phyloP scores from a whole-genome alignment of 2,888 invertebrate genomes.

The Pomacea canaliculata region DNA sequence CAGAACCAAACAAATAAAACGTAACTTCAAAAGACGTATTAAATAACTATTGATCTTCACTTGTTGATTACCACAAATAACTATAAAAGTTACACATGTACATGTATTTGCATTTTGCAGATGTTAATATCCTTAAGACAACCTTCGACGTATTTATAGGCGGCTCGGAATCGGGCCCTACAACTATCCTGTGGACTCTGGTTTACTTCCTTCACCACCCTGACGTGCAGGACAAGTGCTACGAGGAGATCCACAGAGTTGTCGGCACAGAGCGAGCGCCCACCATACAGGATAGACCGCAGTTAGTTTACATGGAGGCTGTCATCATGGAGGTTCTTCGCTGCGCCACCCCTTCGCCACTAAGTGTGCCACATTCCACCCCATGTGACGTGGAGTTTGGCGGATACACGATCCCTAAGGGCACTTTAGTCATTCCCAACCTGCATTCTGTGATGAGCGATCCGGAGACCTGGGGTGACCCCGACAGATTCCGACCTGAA shows the following conservation, averaged over 20 bases:
- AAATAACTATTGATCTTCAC: too few relatives aligned
- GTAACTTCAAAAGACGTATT: too few relatives aligned
- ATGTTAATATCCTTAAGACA: conserved; percentile 25
- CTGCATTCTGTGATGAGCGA: conserved; percentile 47
- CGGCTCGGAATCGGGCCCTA: conserved; percentile 79
- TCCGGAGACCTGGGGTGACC: conserved; percentile 44
- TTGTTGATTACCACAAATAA: too few relatives aligned
- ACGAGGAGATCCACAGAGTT: conserved; percentile 49
- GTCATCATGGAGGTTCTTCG: too few relatives aligned
- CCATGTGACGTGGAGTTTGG: conserved; percentile 47
- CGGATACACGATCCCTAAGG: conserved; percentile 57
- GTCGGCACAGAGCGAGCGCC: conserved; percentile 57
- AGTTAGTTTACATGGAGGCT: too few relatives aligned
- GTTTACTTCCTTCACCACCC: conserved; percentile 84
- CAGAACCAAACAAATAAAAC: too few relatives aligned
- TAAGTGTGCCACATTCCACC: conserved; percentile 35
- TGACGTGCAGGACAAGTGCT: conserved; percentile 69
- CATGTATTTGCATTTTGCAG: conserved; percentile 14
- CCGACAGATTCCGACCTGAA: conserved; percentile 50
- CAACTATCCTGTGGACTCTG: conserved; percentile 87
- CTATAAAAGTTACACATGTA: too few relatives aligned
- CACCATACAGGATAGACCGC: conserved; percentile 37
- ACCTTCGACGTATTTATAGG: conserved; percentile 46
- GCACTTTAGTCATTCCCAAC: conserved; percentile 13
- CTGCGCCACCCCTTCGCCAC: too few relatives aligned